Conservation (phyloP, 2,113 vertebrate genomes). For the Coracopsis vasa region DNA sequence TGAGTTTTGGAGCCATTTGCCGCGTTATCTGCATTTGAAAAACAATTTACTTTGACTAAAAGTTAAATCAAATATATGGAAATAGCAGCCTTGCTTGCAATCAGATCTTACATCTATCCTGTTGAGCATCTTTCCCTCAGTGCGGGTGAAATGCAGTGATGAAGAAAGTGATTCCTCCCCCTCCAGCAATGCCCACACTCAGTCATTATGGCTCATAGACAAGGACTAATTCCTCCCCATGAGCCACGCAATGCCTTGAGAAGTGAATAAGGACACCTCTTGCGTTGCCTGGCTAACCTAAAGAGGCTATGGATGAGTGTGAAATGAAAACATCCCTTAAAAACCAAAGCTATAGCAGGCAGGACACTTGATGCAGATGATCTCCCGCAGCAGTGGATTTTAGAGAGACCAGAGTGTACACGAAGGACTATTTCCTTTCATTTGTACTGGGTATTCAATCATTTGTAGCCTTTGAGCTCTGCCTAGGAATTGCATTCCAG, state of each 20-base stretch:
- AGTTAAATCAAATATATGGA: constrained; percentile 36
- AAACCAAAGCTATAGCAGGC: neutral
- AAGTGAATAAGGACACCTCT: neutral
- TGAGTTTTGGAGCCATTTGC: constrained; percentile 38
- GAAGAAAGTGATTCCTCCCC: neutral
- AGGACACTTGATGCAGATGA: neutral
- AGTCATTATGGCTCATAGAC: neutral
- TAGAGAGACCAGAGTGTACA: neutral
- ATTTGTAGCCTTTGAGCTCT: neutral
- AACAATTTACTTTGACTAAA: constrained; percentile 21
- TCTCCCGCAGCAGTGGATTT: neutral
- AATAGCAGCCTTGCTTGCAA: neutral
- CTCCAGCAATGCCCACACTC: neutral
- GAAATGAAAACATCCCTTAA: neutral
- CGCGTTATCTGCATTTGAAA: neutral
- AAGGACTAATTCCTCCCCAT: neutral
- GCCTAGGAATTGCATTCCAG: neutral
- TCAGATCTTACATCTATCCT: neutral
- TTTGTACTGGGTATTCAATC: neutral
- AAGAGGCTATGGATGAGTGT: neutral
- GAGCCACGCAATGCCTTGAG: neutral
- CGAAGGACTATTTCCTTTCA: neutral
- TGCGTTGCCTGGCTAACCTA: neutral
- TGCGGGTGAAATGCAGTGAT: neutral
- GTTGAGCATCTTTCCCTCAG: neutral